Conservation (phyloP, 2,797 vertebrate genomes). For the Helicolenus hilgendorfi region DNA sequence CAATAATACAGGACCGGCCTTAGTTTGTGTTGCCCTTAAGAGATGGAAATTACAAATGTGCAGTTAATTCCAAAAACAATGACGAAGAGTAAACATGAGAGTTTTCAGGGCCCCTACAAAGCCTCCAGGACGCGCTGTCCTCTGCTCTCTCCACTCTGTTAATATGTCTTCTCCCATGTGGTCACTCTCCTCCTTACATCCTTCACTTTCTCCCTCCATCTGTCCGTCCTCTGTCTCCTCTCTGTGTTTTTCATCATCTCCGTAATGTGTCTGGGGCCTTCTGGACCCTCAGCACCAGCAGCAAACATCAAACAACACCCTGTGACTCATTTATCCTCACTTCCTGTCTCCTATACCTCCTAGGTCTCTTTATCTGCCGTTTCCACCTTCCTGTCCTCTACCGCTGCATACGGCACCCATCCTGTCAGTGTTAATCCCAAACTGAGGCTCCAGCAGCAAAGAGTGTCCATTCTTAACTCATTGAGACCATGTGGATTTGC, state of each 20-base stretch:
- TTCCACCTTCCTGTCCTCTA: not conserved
- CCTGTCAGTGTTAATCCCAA: not conserved
- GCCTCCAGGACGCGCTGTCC: not conserved
- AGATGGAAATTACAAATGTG: not conserved
- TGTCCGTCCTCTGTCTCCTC: not conserved
- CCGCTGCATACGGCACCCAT: not conserved
- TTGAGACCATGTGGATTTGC: not conserved
- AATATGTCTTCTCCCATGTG: not conserved
- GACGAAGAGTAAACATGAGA: not conserved
- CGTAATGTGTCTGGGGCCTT: constrained; percentile 23
- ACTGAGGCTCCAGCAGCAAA: not conserved
- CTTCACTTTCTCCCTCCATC: not conserved
- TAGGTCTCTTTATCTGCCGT: not conserved
- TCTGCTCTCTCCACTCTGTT: not conserved
- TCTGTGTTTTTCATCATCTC: constrained; percentile 37
- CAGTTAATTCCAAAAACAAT: not conserved
- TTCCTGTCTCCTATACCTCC: not conserved
- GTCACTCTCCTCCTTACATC: not conserved
- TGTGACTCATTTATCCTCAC: not conserved
- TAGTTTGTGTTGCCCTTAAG: not conserved
- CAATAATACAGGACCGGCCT: not conserved
- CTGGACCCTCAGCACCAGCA: constrained; percentile 33
- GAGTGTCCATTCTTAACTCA: not conserved
- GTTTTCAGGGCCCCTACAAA: not conserved
- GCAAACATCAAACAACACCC: constrained; percentile 36